Conservation (phyloP, 1,140 invertebrate genomes). For the Drosophila quadrilineata region DNA sequence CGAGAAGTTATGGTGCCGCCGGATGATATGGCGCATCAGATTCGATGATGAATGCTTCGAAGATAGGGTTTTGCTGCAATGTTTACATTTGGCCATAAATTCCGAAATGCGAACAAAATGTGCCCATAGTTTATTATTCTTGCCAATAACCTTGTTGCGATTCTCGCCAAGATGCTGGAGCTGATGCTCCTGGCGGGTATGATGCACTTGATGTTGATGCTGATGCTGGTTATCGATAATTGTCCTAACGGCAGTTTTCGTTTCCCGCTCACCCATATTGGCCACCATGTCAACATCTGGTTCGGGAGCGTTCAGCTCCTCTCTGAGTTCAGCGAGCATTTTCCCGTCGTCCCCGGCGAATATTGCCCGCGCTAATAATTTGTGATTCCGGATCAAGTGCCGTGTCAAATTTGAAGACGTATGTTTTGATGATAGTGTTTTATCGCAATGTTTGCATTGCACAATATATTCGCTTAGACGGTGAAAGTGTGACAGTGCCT, state of each 20-base stretch:
- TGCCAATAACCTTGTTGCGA: conserved; percentile 66
- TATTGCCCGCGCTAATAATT: conserved; percentile 51
- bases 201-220: too few species aligned
- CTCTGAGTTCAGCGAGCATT: conserved; percentile 59
- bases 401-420: conserved; percentile 68
- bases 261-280: conserved; percentile 50
- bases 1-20: conserved; percentile 60
- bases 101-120: conserved; percentile 65
- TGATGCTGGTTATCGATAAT: conserved; percentile 47
- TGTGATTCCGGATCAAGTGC: conserved; percentile 66
- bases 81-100: conserved; percentile 68
- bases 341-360: conserved; percentile 63
- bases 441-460: conserved; percentile 73
- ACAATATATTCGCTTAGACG: conserved; percentile 65
- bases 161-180: conserved; percentile 39
- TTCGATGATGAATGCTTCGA: conserved; percentile 70
- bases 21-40: conserved; percentile 65
- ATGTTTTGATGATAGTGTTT: conserved; percentile 67
- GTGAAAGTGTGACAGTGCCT: conserved; percentile 63
- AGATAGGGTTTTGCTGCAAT: conserved; percentile 65
- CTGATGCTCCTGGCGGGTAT: too few species aligned
- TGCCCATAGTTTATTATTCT: conserved; percentile 71
- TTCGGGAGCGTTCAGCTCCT: conserved; percentile 53
- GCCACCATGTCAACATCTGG: conserved; percentile 42
- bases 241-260: conserved; percentile 56